A percentile compares a stretch with the other conserved stretches of the same genome.
These are phyloP conservation scores for Polietes domitor DNA, from an alignment of 2,888 invertebrate species.

Conservation along the genomic window DNA sequence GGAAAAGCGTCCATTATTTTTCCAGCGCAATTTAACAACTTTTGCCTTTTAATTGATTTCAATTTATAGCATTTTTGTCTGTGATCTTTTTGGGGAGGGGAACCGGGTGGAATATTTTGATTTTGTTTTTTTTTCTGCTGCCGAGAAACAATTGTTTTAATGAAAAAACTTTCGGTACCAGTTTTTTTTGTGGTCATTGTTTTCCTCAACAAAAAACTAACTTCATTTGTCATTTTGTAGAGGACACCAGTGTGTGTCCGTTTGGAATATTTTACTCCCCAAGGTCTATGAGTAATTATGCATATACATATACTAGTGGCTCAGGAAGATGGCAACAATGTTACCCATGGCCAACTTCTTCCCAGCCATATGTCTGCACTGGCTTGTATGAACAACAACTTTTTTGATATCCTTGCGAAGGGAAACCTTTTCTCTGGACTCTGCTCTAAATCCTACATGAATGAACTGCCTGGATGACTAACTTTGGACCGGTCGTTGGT, in stretches of 20 bases:
- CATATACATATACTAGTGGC: conserved; percentile 6
- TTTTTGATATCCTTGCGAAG: conserved; percentile 1
- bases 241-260: conserved; percentile 35
- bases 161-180: conserved; percentile 35
- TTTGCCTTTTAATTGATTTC: conserved; percentile 59
- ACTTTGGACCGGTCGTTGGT: neutral
- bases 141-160: conserved; percentile 35
- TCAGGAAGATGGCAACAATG: neutral
- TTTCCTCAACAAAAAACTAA: conserved; percentile 18
- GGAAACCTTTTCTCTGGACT: neutral
- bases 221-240: conserved; percentile 62
- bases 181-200: conserved; percentile 46
- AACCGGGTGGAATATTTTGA: neutral
- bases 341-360: neutral
- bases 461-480: conserved; percentile 7
- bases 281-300: conserved; percentile 62
- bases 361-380: neutral
- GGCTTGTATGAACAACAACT: conserved; percentile 10
- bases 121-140: neutral
- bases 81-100: neutral
- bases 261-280: conserved; percentile 43
- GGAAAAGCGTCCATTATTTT: neutral
- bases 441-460: conserved; percentile 4
- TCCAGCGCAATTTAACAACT: conserved; percentile 9
- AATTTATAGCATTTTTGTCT: conserved; percentile 38